Percentiles rank a stretch among this genome's conserved stretches.
These are phyloP conservation scores for Thamnophis elegans DNA, from an alignment of 2,797 vertebrate genomes.

Conservation along the genomic window DNA sequence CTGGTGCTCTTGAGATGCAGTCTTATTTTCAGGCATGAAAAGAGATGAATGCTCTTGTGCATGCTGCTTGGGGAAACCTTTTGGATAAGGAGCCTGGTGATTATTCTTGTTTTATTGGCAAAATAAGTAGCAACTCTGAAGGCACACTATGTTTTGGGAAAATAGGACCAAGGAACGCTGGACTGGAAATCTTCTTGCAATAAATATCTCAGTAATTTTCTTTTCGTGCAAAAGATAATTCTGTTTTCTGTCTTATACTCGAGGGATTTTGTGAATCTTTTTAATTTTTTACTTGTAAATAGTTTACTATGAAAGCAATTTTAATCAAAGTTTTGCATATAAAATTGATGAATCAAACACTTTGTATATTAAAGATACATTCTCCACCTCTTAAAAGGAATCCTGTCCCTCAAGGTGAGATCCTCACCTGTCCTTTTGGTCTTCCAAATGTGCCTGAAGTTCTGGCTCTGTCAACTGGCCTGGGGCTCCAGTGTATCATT, in stretches of 20 bases:
- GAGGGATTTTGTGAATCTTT: background rate
- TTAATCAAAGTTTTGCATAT: background rate
- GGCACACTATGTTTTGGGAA: background rate
- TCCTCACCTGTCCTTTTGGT: background rate
- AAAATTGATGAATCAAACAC: background rate
- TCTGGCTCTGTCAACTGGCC: background rate
- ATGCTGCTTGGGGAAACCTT: background rate
- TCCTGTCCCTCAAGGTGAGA: background rate
- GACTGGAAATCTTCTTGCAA: background rate
- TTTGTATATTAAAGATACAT: background rate
- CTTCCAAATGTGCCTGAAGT: background rate
- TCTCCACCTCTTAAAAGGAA: background rate
- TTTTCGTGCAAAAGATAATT: background rate
- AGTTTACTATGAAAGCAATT: background rate
- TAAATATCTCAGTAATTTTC: background rate
- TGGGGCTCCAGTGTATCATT: background rate
- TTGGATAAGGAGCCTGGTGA: background rate
- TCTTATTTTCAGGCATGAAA: background rate
- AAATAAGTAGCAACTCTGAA: background rate
- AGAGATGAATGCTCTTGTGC: background rate
- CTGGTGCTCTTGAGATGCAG: background rate
- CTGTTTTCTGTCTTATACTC: background rate
- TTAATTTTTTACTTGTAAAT: background rate
- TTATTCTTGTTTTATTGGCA: constrained; percentile 1
- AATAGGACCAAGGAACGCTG: background rate